A percentile compares a stretch with the other conserved stretches of the same genome.
These are phyloP conservation scores for Conger conger DNA, from an alignment of 2,113 vertebrate genomes.

Conservation along the genomic window DNA sequence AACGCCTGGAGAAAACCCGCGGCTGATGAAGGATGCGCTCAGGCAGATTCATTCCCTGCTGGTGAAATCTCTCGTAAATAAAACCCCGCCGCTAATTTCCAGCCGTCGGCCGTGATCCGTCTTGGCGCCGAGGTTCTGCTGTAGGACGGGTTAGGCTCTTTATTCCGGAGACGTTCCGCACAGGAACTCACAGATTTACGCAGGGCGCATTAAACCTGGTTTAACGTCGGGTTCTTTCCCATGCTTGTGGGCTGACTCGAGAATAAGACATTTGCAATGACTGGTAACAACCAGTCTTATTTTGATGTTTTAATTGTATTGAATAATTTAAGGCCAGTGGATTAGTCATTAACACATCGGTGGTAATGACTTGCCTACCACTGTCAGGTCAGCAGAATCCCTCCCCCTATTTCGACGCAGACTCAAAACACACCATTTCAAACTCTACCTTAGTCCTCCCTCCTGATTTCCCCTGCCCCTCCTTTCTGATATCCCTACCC, in stretches of 20 bases:
- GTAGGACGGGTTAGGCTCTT: background rate
- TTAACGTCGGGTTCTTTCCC: background rate
- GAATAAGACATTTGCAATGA: background rate
- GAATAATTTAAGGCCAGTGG: constrained; percentile 1
- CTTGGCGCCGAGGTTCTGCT: background rate
- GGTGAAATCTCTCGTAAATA: background rate
- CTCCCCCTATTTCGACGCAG: too few relatives aligned
- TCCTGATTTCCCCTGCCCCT: too few relatives aligned
- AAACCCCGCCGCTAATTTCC: background rate
- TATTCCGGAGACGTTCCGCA: background rate
- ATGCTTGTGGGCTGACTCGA: background rate
- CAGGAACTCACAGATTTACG: background rate
- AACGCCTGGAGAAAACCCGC: background rate
- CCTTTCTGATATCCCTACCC: too few relatives aligned
- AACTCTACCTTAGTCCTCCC: too few relatives aligned
- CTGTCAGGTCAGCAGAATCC: too few relatives aligned
- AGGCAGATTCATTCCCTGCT: background rate
- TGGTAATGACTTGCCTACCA: too few relatives aligned
- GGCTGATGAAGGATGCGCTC: background rate
- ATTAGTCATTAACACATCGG: background rate
- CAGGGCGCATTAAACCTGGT: background rate
- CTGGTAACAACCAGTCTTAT: background rate
- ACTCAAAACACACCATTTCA: too few relatives aligned
- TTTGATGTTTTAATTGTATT: background rate
- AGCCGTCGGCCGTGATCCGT: background rate